Percentiles rank a stretch among this genome's conserved stretches.
Conservation (phyloP, 2,888 invertebrate species). For the Idaea biselata region DNA sequence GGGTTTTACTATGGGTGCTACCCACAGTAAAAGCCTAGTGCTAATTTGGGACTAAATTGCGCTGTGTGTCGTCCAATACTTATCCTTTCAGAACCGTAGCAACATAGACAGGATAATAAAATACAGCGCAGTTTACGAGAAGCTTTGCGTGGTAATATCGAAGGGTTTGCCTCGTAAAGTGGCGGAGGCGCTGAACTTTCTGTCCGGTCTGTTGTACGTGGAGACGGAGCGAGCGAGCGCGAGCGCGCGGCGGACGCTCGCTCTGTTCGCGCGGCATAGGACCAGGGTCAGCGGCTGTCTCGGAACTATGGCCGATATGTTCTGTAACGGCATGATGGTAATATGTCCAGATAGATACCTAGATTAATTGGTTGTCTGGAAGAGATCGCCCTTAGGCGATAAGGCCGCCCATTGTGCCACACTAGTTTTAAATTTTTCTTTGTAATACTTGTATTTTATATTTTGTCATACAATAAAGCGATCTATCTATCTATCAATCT, state of each 20-base stretch:
- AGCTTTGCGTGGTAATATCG: constrained; percentile 42
- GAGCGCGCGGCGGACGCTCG: constrained; percentile 34
- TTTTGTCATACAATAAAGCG: too few relatives aligned
- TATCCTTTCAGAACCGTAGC: background rate
- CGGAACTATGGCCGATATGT: constrained; percentile 52
- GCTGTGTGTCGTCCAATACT: too few relatives aligned
- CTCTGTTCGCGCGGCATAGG: constrained; percentile 52
- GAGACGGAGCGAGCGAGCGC: constrained; percentile 34
- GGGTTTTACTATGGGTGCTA: too few relatives aligned
- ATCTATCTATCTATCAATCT: too few relatives aligned
- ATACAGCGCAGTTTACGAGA: constrained; percentile 51
- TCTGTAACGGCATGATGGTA: constrained; percentile 58
- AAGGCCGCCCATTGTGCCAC: too few relatives aligned
- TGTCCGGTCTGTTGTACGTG: constrained; percentile 48
- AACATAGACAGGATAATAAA: constrained; percentile 37
- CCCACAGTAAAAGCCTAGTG: too few relatives aligned
- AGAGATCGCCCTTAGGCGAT: too few relatives aligned
- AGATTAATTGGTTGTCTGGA: too few relatives aligned
- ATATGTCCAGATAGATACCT: constrained; percentile 18
- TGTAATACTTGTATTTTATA: too few relatives aligned
- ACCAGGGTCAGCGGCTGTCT: constrained; percentile 63
- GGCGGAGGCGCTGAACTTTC: constrained; percentile 50
- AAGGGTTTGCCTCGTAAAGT: constrained; percentile 44
- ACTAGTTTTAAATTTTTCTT: too few relatives aligned
- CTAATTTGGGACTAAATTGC: too few relatives aligned